Percentiles rank a stretch among this genome's conserved stretches.
These are phyloP conservation scores for Prorops nasuta DNA, from an alignment of 1,140 invertebrate species.

Conservation along the genomic window DNA sequence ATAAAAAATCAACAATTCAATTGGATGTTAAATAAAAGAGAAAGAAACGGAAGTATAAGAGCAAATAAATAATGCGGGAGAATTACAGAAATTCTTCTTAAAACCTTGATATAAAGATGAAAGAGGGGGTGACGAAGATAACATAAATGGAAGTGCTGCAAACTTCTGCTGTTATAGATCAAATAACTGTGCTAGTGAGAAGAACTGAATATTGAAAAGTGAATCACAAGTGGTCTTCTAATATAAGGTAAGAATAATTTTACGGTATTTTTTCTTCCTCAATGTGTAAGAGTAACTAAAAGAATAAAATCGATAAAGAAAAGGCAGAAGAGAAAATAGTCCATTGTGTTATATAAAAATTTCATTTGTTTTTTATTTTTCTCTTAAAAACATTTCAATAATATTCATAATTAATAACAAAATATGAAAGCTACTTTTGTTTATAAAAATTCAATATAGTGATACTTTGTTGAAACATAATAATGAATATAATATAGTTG, in stretches of 20 bases:
- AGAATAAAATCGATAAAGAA: too few species aligned
- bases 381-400: neutral
- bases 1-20: too few species aligned
- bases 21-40: too few species aligned
- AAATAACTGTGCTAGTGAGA: constrained; percentile 34
- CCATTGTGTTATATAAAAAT: too few species aligned
- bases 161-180: constrained; percentile 36
- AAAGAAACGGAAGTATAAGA: too few species aligned
- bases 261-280: neutral
- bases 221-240: constrained; percentile 15
- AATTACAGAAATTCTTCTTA: constrained; percentile 10
- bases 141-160: constrained; percentile 51
- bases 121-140: constrained; percentile 27
- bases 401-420: neutral
- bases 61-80: neutral
- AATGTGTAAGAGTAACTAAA: neutral
- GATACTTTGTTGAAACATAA: constrained; percentile 2
- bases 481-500: constrained; percentile 2
- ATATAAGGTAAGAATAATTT: constrained; percentile 20
- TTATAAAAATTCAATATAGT: constrained; percentile 7
- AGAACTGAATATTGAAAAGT: constrained; percentile 24
- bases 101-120: constrained; percentile 2
- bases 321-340: too few species aligned
- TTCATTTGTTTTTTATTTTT: neutral
- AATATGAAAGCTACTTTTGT: neutral